phyloP scores from a whole-genome alignment of 2,797 vertebrate species.

The Poliocrania exsul region DNA sequence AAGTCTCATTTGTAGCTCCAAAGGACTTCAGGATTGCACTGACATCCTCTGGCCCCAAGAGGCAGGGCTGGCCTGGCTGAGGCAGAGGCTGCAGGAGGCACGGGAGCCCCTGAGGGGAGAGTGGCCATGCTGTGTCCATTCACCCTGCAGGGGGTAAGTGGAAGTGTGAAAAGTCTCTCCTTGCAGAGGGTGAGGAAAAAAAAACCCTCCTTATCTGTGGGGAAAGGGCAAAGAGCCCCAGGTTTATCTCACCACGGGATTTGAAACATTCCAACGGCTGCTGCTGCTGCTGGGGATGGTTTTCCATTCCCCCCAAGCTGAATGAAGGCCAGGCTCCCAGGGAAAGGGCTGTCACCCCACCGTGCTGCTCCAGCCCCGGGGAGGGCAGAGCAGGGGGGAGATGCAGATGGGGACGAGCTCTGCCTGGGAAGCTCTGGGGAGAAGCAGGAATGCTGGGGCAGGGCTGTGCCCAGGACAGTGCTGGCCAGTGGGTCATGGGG shows the following conservation, averaged over 20 bases:
- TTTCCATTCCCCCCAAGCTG: not conserved
- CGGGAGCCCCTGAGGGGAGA: not conserved
- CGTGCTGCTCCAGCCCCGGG: fast-evolving
- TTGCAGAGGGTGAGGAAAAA: not conserved
- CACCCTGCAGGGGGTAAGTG: not conserved
- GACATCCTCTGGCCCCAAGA: not conserved
- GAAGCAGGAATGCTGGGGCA: not conserved
- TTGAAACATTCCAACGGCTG: not conserved
- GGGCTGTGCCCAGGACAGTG: not conserved
- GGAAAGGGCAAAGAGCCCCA: not conserved
- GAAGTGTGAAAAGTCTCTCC: not conserved
- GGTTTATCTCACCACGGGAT: not conserved
- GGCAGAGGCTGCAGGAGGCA: not conserved
- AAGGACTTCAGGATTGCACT: not conserved
- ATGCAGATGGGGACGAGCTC: not conserved
- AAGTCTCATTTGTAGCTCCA: fast-evolving
- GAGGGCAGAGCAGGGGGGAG: not conserved
- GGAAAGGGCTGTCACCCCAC: not conserved
- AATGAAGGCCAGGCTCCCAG: not conserved
- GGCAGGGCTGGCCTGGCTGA: not conserved
- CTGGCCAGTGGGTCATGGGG: fast-evolving
- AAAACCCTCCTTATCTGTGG: not conserved
- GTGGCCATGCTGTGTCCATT: fast-evolving
- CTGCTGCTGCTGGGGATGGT: not conserved
- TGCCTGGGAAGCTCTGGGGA: not conserved